Percentiles rank a stretch among this genome's conserved stretches.
These are phyloP conservation scores for Mactromeris polynyma DNA, from an alignment of 2,888 invertebrate species.

Conservation along the genomic window DNA sequence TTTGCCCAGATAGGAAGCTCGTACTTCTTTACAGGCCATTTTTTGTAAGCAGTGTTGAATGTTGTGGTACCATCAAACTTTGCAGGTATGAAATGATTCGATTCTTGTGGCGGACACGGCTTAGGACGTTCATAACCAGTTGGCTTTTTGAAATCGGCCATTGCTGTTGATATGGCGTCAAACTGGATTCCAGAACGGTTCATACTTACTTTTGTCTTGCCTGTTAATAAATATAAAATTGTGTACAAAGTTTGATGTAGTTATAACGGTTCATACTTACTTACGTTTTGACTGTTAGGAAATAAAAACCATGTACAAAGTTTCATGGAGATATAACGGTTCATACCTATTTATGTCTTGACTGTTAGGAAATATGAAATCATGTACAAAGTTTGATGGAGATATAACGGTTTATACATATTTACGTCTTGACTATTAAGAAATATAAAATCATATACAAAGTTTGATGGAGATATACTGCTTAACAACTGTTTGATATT, in stretches of 20 bases:
- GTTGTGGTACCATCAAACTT: conserved; percentile 69
- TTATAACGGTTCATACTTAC: too few relatives aligned
- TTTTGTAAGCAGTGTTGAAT: conserved; percentile 60
- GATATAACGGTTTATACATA: too few relatives aligned
- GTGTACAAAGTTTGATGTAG: neutral
- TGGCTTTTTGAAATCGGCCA: conserved; percentile 67
- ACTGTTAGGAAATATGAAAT: too few relatives aligned
- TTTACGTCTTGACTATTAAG: too few relatives aligned
- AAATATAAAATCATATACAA: too few relatives aligned
- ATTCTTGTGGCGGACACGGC: conserved; percentile 51
- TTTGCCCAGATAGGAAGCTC: conserved; percentile 70
- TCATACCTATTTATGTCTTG: too few relatives aligned
- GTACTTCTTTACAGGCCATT: conserved; percentile 55
- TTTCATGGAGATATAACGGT: too few relatives aligned
- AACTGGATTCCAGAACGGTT: conserved; percentile 20
- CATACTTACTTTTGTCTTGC: neutral
- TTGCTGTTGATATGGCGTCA: conserved; percentile 59
- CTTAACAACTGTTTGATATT: too few relatives aligned
- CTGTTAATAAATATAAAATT: conserved; percentile 7
- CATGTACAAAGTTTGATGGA: too few relatives aligned
- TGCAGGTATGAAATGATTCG: conserved; percentile 34
- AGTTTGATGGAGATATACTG: too few relatives aligned
- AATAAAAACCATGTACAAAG: too few relatives aligned
- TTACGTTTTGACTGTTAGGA: too few relatives aligned
- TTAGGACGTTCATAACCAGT: conserved; percentile 39